Evolutionary conservation across 2,113 vertebrate species (phyloP), one percentile per base, ranked within the genome.

Genomic region (Cepphus grylle): DNA sequence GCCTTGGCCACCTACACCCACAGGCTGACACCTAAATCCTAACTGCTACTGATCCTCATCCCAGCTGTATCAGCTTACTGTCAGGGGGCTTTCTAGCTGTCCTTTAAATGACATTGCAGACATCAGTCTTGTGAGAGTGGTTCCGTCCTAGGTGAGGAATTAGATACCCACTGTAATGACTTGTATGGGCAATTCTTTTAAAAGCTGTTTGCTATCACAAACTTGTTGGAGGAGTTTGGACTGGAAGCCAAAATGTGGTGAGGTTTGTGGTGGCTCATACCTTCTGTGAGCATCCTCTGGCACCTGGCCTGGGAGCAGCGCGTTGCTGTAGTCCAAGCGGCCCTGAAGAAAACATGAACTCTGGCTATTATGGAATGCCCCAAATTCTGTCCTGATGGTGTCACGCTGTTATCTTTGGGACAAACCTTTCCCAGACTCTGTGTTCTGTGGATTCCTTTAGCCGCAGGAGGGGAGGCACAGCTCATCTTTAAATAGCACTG

Each of bases 281-380:
- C 49, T 93, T 84, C 78, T 88, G 85, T 12, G 67, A 66, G 40
- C 53, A 80, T 77, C 82, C 76, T 77, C 66, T 90, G 90, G 86
- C 67, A 34, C 3, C 23, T 0, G 4, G 88, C 76, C 76, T 62
- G 38, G 29, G 25, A 92, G 42, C 67, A 73, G 42, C 12, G 21
- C 2, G 2, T 29, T 91, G 40, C 70, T 67, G 74, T 53, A 86
- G 81, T 50, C 67, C 4, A 5, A 86, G 71, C 50, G 53, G 20
- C 66, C 53, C 67, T 4, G 23, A 73, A 43, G 34, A 65, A 91
- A 89, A 49, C 38, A 82, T n/a, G n/a, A 90, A 58, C 32, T 87
- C 70, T 3, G 12, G 50, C 43, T 84, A 15, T 53, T 95, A 50
- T 90, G 74, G 81, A 86, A 77, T 78, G 55, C 30, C 50, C 38